Base-by-base conservation (phyloP, 1,140 invertebrate genomes). In the Macrostomum lignano region DNA sequence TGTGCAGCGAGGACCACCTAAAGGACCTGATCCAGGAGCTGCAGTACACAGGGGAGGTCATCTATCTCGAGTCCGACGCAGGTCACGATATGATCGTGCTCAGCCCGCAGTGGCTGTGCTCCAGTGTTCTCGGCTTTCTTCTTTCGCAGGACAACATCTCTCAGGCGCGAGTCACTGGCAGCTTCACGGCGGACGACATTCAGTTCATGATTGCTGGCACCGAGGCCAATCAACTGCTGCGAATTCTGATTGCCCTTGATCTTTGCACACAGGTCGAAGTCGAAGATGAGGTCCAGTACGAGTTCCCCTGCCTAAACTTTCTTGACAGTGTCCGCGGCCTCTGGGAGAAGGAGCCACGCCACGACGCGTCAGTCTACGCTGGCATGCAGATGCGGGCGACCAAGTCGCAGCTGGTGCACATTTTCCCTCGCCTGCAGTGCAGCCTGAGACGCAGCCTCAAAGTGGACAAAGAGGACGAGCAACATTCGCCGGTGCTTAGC, bases 301-400 rank as follows among this genome's bases (percentile, higher is more conserved):
- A 77, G 58, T 73, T 78, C 47, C 73, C 74, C 1, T 69, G 69
- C 44, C 69, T 73, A 41, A 75, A 74, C 50, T 58, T 72, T 25
- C 62, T 68, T 7, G 72, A 74, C 46, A 66, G 67, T 7, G 48
- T 74, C 10, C 65, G 67, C 20, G 71, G 71, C 21, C 49, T 74
- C 14, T 76, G 73, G 73, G 66, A 70, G 40, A 58, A 63, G 20
- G 64, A 68, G 45, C 63, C 67, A 42, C 55, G 63, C 11, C 67
- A 67, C 39, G 46, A 40, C 3, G 49, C 60, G 31, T 52, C 61
- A 19, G 62, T 67, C 20, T 74, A 75, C 45, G 69, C 68, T 11
- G 73, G 73, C 23, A 51, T 73, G 24, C 50, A 67, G 25, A 50
- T 73, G 9, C 58, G 61, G 43, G 61, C 32, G 19, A 47, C 58